Conservation (phyloP, 1,140 invertebrate genomes). For the Sarcophaga peregrina region DNA sequence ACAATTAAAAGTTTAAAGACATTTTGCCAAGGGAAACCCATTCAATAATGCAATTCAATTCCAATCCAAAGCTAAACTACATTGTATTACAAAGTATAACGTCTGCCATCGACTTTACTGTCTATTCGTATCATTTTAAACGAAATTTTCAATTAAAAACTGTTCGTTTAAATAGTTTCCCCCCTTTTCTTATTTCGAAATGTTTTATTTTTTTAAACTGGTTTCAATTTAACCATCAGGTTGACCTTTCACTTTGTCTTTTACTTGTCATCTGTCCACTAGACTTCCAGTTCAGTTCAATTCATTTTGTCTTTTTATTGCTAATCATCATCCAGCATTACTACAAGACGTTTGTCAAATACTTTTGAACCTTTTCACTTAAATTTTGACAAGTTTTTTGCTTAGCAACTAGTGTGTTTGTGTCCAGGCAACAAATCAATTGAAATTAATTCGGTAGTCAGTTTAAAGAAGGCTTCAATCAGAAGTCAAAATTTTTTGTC, state of each 20-base stretch:
- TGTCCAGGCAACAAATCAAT: neutral
- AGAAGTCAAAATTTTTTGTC: neutral
- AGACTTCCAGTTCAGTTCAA: neutral
- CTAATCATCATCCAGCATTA: too few species aligned
- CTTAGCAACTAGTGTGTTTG: neutral
- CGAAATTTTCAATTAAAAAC: neutral
- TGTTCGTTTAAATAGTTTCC: neutral
- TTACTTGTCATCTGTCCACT: neutral
- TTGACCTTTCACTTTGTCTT: neutral
- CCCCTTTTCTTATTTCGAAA: too few species aligned
- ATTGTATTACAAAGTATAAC: constrained; percentile 7
- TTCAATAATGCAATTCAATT: neutral
- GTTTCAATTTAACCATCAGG: constrained; percentile 8
- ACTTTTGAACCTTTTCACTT: constrained; percentile 29
- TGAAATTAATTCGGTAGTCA: constrained; percentile 16
- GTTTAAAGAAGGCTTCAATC: constrained; percentile 8
- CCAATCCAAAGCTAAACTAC: too few species aligned
- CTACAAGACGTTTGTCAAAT: constrained; percentile 26
- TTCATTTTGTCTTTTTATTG: too few species aligned
- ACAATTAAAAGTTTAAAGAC: neutral
- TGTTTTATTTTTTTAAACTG: neutral
- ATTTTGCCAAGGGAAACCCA: neutral
- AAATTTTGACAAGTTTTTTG: constrained; percentile 28
- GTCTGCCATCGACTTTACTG: neutral
- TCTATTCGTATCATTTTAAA: neutral